Evolutionary conservation across 2,113 vertebrate species (phyloP).

Genomic region (Laticauda laticaudata): DNA sequence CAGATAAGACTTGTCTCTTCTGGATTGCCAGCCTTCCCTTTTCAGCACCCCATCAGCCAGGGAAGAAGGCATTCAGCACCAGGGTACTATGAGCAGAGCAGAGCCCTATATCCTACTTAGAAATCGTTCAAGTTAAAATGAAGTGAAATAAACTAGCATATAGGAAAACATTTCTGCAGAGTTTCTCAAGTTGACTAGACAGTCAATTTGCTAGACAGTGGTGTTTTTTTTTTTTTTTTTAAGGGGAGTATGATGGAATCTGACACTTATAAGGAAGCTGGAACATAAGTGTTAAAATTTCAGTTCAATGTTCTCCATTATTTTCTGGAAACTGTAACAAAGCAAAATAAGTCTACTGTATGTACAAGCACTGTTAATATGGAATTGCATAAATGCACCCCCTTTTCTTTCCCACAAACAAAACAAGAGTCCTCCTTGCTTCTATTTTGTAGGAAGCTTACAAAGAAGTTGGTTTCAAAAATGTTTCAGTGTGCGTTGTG

Average conservation of each 20-base stretch:
- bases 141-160: neutral
- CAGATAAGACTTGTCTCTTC: neutral
- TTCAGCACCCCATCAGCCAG: neutral
- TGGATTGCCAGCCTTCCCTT: neutral
- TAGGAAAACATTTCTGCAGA: neutral
- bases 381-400: neutral
- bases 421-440: neutral
- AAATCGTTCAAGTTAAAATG: neutral
- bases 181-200: neutral
- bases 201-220: neutral
- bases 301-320: neutral
- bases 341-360: neutral
- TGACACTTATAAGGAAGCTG: neutral
- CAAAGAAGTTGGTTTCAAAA: neutral
- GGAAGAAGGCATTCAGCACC: neutral
- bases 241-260: neutral
- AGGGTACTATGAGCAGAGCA: neutral
- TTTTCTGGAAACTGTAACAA: neutral
- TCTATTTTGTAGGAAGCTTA: neutral
- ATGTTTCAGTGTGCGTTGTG: neutral
- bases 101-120: neutral
- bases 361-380: neutral
- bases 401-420: neutral
- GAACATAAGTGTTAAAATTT: neutral
- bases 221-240: neutral